phyloP scores from a whole-genome alignment of 2,888 invertebrate genomes.

The Agrilus mali region DNA sequence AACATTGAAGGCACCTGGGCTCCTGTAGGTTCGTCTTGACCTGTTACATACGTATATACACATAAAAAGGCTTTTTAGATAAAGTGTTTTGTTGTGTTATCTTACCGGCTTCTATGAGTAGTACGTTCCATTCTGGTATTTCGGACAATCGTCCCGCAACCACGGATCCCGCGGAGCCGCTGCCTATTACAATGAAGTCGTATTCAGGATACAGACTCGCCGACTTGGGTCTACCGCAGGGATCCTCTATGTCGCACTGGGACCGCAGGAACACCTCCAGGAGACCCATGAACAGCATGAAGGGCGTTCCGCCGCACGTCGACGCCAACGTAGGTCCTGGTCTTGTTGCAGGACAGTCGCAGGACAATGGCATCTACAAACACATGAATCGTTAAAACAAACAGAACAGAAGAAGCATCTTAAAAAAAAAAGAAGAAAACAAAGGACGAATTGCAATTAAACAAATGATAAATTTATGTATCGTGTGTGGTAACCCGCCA shows the following conservation, averaged over 20 bases:
- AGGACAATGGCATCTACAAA: constrained; percentile 35
- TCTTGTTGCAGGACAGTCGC: constrained; percentile 71
- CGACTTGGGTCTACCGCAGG: constrained; percentile 60
- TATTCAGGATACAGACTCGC: constrained; percentile 48
- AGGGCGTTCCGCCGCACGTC: constrained; percentile 73
- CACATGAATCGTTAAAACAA: background rate
- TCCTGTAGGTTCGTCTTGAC: constrained; percentile 76
- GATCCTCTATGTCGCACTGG: constrained; percentile 79
- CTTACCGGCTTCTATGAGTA: constrained; percentile 60
- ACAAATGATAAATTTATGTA: too few relatives aligned
- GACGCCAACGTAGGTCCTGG: constrained; percentile 73
- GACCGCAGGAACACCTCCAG: constrained; percentile 75
- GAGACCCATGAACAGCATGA: constrained; percentile 83
- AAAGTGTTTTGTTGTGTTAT: background rate
- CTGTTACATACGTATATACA: constrained; percentile 34
- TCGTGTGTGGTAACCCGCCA: too few relatives aligned
- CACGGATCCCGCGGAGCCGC: constrained; percentile 60
- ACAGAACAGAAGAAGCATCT: too few relatives aligned
- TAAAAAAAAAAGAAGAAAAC: too few relatives aligned
- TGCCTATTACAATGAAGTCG: constrained; percentile 65
- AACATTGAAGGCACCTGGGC: constrained; percentile 85
- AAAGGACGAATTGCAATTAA: too few relatives aligned
- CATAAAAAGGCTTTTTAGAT: too few relatives aligned
- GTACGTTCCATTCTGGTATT: constrained; percentile 57
- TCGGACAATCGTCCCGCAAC: constrained; percentile 61